Conservation (phyloP, 2,113 vertebrate species). For the Coptodon rendalli region DNA sequence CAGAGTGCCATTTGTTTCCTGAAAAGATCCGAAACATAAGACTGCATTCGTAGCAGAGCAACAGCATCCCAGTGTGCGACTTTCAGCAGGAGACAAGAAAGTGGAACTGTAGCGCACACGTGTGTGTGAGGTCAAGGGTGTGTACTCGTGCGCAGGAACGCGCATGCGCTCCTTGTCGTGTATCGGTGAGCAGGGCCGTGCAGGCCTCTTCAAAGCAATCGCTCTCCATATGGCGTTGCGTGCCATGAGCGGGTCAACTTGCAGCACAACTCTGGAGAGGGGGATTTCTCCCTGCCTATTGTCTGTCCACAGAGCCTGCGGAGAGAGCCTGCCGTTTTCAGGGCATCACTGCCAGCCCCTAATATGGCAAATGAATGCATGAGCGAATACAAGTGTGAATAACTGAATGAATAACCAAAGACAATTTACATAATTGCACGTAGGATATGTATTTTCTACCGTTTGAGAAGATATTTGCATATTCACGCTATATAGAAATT, state of each 20-base stretch:
- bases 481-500: constrained; percentile 70
- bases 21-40: background rate
- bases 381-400: constrained; percentile 69
- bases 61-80: background rate
- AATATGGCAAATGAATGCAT: constrained; percentile 75
- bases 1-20: background rate
- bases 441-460: constrained; percentile 68
- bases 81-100: background rate
- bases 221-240: constrained; percentile 28
- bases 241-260: constrained; percentile 41
- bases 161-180: background rate
- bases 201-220: constrained; percentile 43
- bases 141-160: background rate
- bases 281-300: constrained; percentile 37
- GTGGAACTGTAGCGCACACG: background rate
- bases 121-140: background rate
- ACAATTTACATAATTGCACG: constrained; percentile 75
- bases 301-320: constrained; percentile 51
- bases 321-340: constrained; percentile 52
- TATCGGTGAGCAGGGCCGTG: background rate
- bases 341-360: constrained; percentile 50
- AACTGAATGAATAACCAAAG: constrained; percentile 74
- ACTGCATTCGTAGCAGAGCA: background rate
- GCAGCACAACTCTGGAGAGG: constrained; percentile 24
- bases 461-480: constrained; percentile 70